These are phyloP conservation scores for Macrosoma leucophasiata DNA, from an alignment of 2,888 invertebrate species.

Conservation along the genomic window DNA sequence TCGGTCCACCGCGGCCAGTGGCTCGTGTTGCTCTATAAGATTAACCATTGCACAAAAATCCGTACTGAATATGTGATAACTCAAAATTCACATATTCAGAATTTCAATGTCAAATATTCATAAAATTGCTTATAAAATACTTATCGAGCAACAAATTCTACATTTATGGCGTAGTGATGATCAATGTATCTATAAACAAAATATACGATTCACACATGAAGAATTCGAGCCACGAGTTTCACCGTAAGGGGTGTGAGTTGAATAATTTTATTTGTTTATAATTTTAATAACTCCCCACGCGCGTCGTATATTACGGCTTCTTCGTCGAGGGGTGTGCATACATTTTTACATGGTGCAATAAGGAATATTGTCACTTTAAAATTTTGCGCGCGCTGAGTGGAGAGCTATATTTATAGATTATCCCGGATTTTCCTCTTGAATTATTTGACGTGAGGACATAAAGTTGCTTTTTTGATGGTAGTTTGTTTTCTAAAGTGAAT, in stretches of 20 bases:
- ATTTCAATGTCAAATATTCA: too few relatives aligned
- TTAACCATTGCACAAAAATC: too few relatives aligned
- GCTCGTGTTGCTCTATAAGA: too few relatives aligned
- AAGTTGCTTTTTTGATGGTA: slow-evolving; percentile 50
- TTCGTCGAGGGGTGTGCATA: slow-evolving; percentile 46
- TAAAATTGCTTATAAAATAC: too few relatives aligned
- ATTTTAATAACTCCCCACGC: slow-evolving; percentile 69
- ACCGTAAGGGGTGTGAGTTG: slow-evolving; percentile 47
- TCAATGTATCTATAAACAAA: slow-evolving; percentile 14
- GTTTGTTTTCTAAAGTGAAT: too few relatives aligned
- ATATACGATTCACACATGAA: slow-evolving; percentile 35
- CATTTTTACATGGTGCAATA: slow-evolving; percentile 64
- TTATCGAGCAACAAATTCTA: too few relatives aligned
- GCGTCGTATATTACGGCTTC: slow-evolving; percentile 38
- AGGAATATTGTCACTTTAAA: slow-evolving; percentile 69
- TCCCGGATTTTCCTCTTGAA: slow-evolving; percentile 62
- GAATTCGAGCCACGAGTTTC: slow-evolving; percentile 48
- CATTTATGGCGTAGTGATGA: too few relatives aligned
- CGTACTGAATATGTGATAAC: too few relatives aligned
- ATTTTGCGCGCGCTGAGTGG: slow-evolving; percentile 50
- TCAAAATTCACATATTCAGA: too few relatives aligned
- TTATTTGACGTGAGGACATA: slow-evolving; percentile 49
- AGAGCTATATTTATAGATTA: slow-evolving; percentile 69
- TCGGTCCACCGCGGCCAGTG: too few relatives aligned
- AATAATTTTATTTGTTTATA: slow-evolving; percentile 74